Base-by-base conservation (phyloP, 2,888 invertebrate species). In the Chrysolina americana region DNA sequence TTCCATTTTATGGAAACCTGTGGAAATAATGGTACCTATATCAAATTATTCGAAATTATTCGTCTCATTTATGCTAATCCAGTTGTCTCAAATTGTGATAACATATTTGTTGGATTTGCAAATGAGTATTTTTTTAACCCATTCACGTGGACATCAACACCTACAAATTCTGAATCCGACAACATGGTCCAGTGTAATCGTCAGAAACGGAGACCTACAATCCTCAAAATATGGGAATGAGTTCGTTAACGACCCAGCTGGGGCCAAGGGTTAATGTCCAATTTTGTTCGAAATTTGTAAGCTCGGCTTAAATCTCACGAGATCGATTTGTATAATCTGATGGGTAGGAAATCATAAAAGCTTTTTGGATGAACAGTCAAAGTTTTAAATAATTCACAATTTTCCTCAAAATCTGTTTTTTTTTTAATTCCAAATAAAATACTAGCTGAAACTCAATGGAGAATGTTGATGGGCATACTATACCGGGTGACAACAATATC, bases 181-280 rank as follows among this genome's bases (percentile, higher is more conserved):
- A 53, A 53, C 53, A 53, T 0, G 19, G 17, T 53, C 53, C 53
- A 10, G 9, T 53, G 53, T 53, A 53, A 53, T 53, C 53, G 53
- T 19, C 19, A 4, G 13, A 11, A 53, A 53, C 2, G 17, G 3
- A 53, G 53, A 53, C 17, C 21, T 9, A 53, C 21, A 53, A 19
- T 53, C 53, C 53, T 53, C 19, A 53, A 53, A 53, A 53, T 53
- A 53, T 19, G 10, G 53, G 17, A 53, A 53, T 53, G 53, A 53
- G 53, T 53, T 53, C 17, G 19, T 53, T 50, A 50, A 50, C 50
- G 50, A 19, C 21, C 50, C n/a, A 50, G 11, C 19, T 50, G 21
- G 50, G 19, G 50, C 50, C n/a, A 50, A 50, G 50, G 50, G 50
- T 50, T 50, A 19, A 50, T 50, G 50, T 50, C 19, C 50, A 50